Conservation (phyloP, 2,888 invertebrate genomes). For the Prosopocoilus inquinatus region DNA sequence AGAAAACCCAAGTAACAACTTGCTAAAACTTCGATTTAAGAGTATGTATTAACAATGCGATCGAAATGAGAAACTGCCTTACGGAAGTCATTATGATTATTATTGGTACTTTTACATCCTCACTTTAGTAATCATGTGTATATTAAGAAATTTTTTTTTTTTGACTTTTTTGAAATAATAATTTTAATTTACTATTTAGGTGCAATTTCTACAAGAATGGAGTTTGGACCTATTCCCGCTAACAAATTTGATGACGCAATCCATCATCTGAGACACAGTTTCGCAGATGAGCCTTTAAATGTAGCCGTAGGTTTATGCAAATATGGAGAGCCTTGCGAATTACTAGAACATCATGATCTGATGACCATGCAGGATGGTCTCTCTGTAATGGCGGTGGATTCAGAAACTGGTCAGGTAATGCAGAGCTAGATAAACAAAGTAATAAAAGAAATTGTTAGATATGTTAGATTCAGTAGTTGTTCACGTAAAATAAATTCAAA, state of each 20-base stretch:
- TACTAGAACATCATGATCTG: constrained; percentile 70
- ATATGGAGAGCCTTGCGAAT: constrained; percentile 67
- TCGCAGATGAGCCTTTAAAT: constrained; percentile 82
- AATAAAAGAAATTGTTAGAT: neutral
- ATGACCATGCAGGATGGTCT: constrained; percentile 72
- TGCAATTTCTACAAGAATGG: constrained; percentile 40
- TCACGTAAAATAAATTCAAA: too few species aligned
- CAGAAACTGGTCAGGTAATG: constrained; percentile 61
- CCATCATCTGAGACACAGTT: constrained; percentile 68
- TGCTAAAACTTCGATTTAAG: too few species aligned
- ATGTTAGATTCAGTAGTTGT: neutral
- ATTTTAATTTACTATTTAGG: neutral
- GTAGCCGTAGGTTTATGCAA: constrained; percentile 72
- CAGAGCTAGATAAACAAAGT: too few species aligned
- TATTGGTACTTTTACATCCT: neutral
- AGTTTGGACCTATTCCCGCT: constrained; percentile 52
- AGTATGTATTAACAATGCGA: too few species aligned
- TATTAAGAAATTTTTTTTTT: too few species aligned
- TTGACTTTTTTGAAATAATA: neutral
- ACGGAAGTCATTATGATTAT: too few species aligned
- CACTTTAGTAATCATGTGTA: too few species aligned
- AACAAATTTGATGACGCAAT: constrained; percentile 63
- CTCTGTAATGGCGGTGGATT: constrained; percentile 65
- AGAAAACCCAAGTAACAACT: too few species aligned
- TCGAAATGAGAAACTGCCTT: too few species aligned